Percentiles rank a stretch among this genome's conserved stretches.
Evolutionary conservation across 2,888 invertebrate genomes (phyloP).

Genomic region (Griposia aprilina): DNA sequence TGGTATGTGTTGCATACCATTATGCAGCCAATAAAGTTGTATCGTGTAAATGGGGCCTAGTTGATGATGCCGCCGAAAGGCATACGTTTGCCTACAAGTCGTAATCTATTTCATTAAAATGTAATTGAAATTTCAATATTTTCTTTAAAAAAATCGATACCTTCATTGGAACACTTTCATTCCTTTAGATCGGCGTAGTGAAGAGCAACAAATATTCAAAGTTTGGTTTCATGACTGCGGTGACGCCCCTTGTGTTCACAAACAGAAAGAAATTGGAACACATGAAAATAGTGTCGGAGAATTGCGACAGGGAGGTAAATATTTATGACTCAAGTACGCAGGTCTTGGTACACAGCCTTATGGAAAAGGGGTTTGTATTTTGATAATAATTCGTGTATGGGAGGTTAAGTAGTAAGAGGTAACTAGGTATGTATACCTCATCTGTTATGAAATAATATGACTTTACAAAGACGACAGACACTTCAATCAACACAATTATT

Average conservation of each 20-base stretch:
- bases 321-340: slow-evolving; percentile 49
- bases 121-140: no score
- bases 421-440: background rate
- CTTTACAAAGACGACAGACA: background rate
- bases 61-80: background rate
- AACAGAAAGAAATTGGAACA: slow-evolving; percentile 86
- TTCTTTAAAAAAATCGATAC: background rate
- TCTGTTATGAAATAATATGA: background rate
- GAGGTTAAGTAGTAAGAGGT: background rate
- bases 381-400: slow-evolving; percentile 10
- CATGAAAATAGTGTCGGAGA: slow-evolving; percentile 85
- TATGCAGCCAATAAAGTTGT: background rate
- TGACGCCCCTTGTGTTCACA: slow-evolving; percentile 83
- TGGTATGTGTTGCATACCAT: no score
- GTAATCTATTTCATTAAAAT: background rate
- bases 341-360: slow-evolving; percentile 24
- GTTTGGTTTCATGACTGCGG: slow-evolving; percentile 82
- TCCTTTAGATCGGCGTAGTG: slow-evolving; percentile 82
- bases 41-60: background rate
- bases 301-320: slow-evolving; percentile 86
- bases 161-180: background rate
- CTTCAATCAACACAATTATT: background rate
- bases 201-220: slow-evolving; percentile 84
- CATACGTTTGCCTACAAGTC: no score
- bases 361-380: slow-evolving; percentile 25